Percentiles rank a stretch among this genome's conserved stretches.
These are phyloP conservation scores for Eupithecia pulchellata DNA, from an alignment of 2,888 invertebrate genomes.

Conservation along the genomic window DNA sequence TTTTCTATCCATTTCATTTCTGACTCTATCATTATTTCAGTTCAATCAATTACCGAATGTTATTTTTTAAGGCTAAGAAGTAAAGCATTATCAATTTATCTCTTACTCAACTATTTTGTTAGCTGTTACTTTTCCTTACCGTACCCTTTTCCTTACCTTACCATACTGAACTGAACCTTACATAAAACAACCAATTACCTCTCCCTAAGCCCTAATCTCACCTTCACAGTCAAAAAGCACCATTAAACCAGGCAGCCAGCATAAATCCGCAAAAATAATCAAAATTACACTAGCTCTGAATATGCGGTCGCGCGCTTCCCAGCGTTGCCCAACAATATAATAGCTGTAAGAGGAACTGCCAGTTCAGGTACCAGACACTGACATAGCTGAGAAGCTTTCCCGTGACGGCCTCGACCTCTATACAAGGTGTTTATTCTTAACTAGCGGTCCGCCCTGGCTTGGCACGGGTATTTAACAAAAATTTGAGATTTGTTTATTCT, in stretches of 20 bases:
- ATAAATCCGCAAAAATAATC: slow-evolving; percentile 20
- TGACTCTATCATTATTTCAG: neutral
- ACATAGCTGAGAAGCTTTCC: slow-evolving; percentile 71
- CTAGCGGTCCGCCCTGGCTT: no score
- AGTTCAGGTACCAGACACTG: slow-evolving; percentile 55
- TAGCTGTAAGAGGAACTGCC: slow-evolving; percentile 52
- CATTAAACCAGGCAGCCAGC: slow-evolving; percentile 33
- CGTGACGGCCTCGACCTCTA: slow-evolving; percentile 76
- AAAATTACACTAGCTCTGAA: slow-evolving; percentile 22
- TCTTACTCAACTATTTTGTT: no score
- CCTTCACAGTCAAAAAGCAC: slow-evolving; percentile 3
- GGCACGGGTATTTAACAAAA: no score
- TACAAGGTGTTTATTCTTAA: slow-evolving; percentile 14
- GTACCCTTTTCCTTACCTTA: no score
- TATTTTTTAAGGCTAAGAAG: no score
- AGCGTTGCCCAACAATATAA: slow-evolving; percentile 42
- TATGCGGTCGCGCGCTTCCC: slow-evolving; percentile 36
- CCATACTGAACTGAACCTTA: no score
- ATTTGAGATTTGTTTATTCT: no score
- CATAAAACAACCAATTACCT: no score
- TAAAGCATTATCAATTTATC: no score
- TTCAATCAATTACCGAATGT: no score
- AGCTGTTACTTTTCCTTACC: neutral
- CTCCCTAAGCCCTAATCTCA: neutral
- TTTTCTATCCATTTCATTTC: neutral